phyloP scores from a whole-genome alignment of 2,113 vertebrate genomes.

The Microtus oregoni region DNA sequence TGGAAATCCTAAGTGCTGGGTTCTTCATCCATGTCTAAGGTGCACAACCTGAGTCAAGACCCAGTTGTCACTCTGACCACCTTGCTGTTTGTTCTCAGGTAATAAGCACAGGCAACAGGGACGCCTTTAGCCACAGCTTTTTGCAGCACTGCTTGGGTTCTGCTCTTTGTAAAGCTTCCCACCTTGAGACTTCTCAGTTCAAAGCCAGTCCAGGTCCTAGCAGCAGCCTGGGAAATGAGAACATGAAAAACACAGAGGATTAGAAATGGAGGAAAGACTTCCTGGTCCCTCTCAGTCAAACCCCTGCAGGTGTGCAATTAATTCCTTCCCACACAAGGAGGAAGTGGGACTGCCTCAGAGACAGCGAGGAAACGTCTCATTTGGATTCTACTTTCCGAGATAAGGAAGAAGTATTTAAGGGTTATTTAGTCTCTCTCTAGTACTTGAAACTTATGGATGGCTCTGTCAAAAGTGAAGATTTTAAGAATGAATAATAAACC shows the following conservation, averaged over 20 bases:
- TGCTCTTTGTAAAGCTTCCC: background rate
- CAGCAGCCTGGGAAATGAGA: background rate
- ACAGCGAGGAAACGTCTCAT: constrained; percentile 46
- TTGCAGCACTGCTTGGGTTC: background rate
- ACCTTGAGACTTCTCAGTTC: no score
- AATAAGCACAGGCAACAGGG: background rate
- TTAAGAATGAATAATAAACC: constrained; percentile 67
- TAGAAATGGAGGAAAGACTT: background rate
- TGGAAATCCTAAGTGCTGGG: background rate
- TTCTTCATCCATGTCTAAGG: background rate
- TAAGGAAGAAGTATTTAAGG: constrained; percentile 57
- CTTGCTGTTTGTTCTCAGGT: background rate
- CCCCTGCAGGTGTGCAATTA: background rate
- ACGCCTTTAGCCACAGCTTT: background rate
- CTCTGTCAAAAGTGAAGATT: constrained; percentile 59
- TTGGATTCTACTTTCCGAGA: constrained; percentile 56
- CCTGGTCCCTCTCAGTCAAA: background rate
- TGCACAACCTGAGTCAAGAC: background rate
- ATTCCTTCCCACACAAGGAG: background rate
- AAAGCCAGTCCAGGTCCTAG: background rate
- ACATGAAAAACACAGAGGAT: background rate
- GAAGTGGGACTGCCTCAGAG: background rate
- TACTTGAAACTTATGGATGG: background rate
- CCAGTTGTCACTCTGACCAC: background rate
- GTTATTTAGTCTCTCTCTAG: constrained; percentile 23